These are phyloP conservation scores for Macaria liturata DNA, from an alignment of 2,888 invertebrate species.

Conservation along the genomic window DNA sequence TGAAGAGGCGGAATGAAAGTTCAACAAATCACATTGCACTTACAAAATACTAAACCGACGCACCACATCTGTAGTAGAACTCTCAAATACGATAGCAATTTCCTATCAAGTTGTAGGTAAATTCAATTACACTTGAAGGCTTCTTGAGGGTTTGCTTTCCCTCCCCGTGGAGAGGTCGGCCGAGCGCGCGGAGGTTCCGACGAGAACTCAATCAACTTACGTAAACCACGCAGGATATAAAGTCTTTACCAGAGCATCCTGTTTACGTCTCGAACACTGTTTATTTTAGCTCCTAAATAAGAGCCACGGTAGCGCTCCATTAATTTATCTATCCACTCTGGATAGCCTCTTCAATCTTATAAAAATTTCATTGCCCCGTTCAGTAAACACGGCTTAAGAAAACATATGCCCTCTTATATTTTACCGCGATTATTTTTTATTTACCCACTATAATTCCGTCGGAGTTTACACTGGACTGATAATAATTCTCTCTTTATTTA, in stretches of 20 bases:
- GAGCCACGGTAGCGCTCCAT: constrained; percentile 32
- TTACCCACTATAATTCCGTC: constrained; percentile 63
- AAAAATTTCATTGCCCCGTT: constrained; percentile 36
- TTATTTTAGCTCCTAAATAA: constrained; percentile 33
- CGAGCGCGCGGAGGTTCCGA: constrained; percentile 30
- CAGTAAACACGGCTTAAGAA: constrained; percentile 33
- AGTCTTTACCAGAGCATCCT: constrained; percentile 34
- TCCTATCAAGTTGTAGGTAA: constrained; percentile 51
- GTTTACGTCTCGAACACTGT: constrained; percentile 33
- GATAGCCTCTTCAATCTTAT: constrained; percentile 36
- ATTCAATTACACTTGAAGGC: constrained; percentile 50
- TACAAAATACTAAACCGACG: too few relatives aligned
- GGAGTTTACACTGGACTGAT: constrained; percentile 65
- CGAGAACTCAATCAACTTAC: constrained; percentile 37
- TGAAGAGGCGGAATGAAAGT: too few relatives aligned
- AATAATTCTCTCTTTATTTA: constrained; percentile 74
- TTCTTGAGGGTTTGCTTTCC: constrained; percentile 48
- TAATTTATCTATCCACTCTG: constrained; percentile 31
- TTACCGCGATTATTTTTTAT: constrained; percentile 54
- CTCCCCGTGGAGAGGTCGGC: constrained; percentile 35
- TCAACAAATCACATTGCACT: too few relatives aligned
- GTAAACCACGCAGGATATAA: constrained; percentile 36
- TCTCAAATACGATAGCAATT: constrained; percentile 33
- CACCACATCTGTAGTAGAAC: constrained; percentile 9
- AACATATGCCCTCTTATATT: constrained; percentile 42